Base-by-base conservation (phyloP, 2,888 invertebrate species). In the Archaeoteleia sp. region DNA sequence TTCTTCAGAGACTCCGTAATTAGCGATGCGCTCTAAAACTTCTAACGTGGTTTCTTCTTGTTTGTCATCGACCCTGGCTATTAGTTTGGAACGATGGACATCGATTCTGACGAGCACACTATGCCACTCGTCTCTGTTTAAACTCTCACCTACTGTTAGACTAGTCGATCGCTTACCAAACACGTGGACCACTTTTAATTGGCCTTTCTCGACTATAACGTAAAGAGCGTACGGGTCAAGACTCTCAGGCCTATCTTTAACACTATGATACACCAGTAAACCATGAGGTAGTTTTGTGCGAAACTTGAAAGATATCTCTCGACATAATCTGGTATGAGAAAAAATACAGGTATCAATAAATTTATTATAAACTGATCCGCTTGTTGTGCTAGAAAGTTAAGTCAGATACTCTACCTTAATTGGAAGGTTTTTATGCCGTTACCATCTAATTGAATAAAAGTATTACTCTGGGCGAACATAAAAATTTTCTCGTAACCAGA, bases 91-190 rank as follows among this genome's bases (percentile, higher is more conserved):
- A 15, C 93, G 92, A 76, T 94, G 93, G 1, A 95, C 95, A 83
- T 95, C 95, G 68, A 96, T 95, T 62, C 93, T 90, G 32, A 93
- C 95, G 53, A 92, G 91, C 9, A 95, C 95, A 75, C 91, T 92
- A 83, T 96, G 96, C 95, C 95, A 96, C 78, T 94, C 91, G 80
- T 96, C 95, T 74, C 94, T 90, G 85, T 96, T 96, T 54, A 96
- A 86, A 1, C 95, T 95, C 86, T 95, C 90, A 27, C 95, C 95
- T 2, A 96, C 95, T 0, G 94, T 95, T 32, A 95, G 80, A n/a
- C 90, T 89, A 0, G 95, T 95, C 48, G 94, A 90, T 81, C 93
- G 92, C 82, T 95, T 95, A 1, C 95, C 95, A 82, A 95, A 95
- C 15, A 95, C 95, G 83, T 96, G 95, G 5, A 95, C 95, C 54